Percentiles rank a stretch among this genome's conserved stretches.
These are phyloP conservation scores for Zophobas atratus DNA, from an alignment of 1,140 invertebrate genomes.

Conservation along the genomic window DNA sequence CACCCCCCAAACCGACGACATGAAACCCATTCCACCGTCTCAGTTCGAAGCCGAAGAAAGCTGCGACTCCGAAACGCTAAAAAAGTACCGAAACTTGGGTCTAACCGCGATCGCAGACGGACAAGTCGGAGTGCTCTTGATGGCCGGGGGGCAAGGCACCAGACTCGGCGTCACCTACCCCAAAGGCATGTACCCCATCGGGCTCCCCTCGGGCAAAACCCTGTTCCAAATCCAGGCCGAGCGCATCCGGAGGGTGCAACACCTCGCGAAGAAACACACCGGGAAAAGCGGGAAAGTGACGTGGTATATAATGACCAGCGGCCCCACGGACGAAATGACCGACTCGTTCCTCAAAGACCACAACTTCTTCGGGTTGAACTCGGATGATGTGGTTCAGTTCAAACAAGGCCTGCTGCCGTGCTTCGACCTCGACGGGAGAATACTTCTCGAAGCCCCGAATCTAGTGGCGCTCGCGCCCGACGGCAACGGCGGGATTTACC, in stretches of 20 bases:
- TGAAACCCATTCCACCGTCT: conserved; percentile 85
- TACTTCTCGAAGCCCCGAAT: conserved; percentile 87
- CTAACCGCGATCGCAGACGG: conserved; percentile 82
- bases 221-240: conserved; percentile 97
- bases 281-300: conserved; percentile 80
- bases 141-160: conserved; percentile 85
- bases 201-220: conserved; percentile 83
- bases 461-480: conserved; percentile 93
- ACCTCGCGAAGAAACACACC: conserved; percentile 79
- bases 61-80: conserved; percentile 73
- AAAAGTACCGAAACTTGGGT: conserved; percentile 78
- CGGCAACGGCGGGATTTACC: conserved; percentile 98
- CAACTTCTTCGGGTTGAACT: conserved; percentile 89
- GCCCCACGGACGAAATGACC: conserved; percentile 91
- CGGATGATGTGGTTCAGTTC: conserved; percentile 90
- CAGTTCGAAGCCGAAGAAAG: conserved; percentile 80
- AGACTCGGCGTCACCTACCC: conserved; percentile 94
- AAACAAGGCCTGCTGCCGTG: conserved; percentile 95
- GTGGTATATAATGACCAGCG: conserved; percentile 99
- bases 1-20: conserved; percentile 77
- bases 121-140: conserved; percentile 87
- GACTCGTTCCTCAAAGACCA: conserved; percentile 86
- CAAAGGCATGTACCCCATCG: conserved; percentile 97
- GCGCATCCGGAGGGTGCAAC: conserved; percentile 85
- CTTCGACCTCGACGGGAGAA: conserved; percentile 95